Evolutionary conservation across 92 coral and sea anemone species (phyloP), one percentile per base, ranked within the genome.

Genomic region (Diadumene lineata): DNA sequence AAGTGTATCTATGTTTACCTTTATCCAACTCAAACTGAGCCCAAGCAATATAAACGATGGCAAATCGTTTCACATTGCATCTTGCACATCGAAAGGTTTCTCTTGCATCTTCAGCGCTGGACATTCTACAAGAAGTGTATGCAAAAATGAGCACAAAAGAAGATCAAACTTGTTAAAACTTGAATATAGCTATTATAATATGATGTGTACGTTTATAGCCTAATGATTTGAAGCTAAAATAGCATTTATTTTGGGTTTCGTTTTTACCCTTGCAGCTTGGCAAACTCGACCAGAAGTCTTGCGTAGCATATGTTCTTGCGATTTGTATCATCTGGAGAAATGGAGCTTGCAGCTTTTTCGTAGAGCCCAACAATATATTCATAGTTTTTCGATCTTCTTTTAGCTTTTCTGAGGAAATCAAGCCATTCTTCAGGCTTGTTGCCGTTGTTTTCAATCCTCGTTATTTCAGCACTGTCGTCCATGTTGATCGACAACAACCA

Each of bases 31-130:
- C 99, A 86, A 92, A 88, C 84, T 96, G 97, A 21, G 99, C 99
- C 99, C 99, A 96, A 4, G 96, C 93, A 64, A 96, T 92, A 65
- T 92, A 89, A 32, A 96, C 94, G 32, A 91, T 79, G 6, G 99
- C 97, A 82, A 92, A 92, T 63, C 87, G 76, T 60, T 89, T 92
- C 48, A 92, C 99, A 79, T 92, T 96, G 84, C 86, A 89, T 68
- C 93, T 84, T 57, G 99, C 97, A 56, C 84, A 76, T 31, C 91
- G 99, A 66, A 88, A 96, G 7, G 92, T 86, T 46, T 86, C 91
- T 26, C 97, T 85, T 15, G 99, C 99, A 69, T 88, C 97, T 69
- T 96, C 96, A 72, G 81, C 83, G 23, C 86, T 80, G 16, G 89
- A 75, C 67, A 70, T 85, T 60, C 99, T 96, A 79, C 27, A 1